Conservation (phyloP, 2,888 invertebrate genomes). For the Nipponacmea schrenckii region DNA sequence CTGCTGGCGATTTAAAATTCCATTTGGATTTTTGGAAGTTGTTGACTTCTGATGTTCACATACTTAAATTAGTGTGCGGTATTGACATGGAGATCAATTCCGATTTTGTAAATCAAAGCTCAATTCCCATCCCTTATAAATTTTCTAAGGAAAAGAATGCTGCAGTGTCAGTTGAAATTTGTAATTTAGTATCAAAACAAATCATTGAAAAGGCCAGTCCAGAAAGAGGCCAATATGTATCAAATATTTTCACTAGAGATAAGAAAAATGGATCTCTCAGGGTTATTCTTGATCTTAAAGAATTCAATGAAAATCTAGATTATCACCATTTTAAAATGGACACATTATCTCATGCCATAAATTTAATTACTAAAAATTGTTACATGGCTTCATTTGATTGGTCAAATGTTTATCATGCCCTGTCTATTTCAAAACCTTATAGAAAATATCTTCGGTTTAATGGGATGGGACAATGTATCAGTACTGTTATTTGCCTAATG, state of each 20-base stretch:
- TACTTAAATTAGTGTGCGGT: conserved; percentile 1
- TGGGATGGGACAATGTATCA: not conserved
- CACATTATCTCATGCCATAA: not conserved
- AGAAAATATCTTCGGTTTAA: not conserved
- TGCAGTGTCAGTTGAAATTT: not conserved
- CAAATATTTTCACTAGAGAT: not conserved
- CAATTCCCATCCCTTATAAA: not conserved
- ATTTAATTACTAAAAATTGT: conserved; percentile 4
- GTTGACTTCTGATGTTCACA: conserved; percentile 8
- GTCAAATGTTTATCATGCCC: conserved; percentile 11
- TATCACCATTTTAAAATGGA: not conserved
- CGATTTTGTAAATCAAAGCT: not conserved
- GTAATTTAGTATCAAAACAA: not conserved
- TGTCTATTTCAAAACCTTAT: not conserved
- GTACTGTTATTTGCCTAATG: not conserved
- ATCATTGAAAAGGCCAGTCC: not conserved
- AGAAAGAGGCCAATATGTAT: not conserved
- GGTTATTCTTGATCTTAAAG: not conserved
- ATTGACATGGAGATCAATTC: conserved; percentile 1
- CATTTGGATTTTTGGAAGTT: not conserved
- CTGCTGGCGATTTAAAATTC: conserved; percentile 1
- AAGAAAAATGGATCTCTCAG: conserved; percentile 14
- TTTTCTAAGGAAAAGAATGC: not conserved
- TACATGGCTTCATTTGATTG: not conserved
- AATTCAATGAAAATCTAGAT: not conserved